Evolutionary conservation across 2,797 vertebrate genomes (phyloP).

Genomic region (Pangasius larnaudii): DNA sequence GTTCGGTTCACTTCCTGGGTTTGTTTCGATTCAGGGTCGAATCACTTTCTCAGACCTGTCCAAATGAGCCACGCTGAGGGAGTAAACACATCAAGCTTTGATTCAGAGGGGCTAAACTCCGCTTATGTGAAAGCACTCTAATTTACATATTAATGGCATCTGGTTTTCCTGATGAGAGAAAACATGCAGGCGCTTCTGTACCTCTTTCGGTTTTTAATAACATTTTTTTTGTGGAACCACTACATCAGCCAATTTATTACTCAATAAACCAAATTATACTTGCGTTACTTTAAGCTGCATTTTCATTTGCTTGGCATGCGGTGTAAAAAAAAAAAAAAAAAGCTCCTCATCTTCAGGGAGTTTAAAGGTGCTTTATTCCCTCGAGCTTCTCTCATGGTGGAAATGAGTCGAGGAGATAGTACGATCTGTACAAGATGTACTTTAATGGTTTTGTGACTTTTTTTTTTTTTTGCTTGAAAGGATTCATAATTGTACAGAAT

Average conservation of each 20-base stretch:
- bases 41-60: not conserved
- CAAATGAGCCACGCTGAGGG: not conserved
- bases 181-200: conserved; percentile 2
- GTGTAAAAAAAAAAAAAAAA: not conserved
- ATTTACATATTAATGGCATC: conserved; percentile 28
- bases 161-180: conserved; percentile 15
- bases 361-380: conserved; percentile 9
- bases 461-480: not conserved
- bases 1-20: not conserved
- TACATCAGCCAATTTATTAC: conserved; percentile 12
- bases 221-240: not conserved
- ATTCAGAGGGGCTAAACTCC: not conserved
- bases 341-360: not conserved
- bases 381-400: not conserved
- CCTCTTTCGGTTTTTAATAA: conserved; percentile 15
- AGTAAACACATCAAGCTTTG: not conserved
- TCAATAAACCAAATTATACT: conserved; percentile 10
- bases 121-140: not conserved
- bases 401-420: not conserved
- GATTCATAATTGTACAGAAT: not conserved
- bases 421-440: not conserved
- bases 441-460: not conserved
- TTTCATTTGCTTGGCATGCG: not conserved
- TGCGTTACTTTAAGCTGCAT: conserved; percentile 11
- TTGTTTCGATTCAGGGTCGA: not conserved